Percentiles rank a stretch among this genome's conserved stretches.
These are phyloP conservation scores for Ophonus ardosiacus DNA, from an alignment of 2,888 invertebrate genomes.

Conservation along the genomic window DNA sequence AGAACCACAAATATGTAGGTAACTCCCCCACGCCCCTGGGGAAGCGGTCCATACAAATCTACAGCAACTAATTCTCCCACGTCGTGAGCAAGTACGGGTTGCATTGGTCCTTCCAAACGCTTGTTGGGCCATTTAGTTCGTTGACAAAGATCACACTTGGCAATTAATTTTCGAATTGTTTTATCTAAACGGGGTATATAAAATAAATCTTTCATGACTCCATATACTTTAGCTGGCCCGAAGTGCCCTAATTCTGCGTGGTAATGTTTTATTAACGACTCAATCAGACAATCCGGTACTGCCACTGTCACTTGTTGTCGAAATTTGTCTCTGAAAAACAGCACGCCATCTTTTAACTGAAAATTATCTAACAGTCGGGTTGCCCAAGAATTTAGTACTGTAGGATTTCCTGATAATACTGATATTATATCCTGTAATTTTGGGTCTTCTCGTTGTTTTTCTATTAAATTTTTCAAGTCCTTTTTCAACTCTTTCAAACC, in stretches of 20 bases:
- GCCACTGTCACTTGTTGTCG: conserved; percentile 2
- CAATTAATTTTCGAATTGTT: no score
- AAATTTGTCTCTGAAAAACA: no score
- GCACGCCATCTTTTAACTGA: background rate
- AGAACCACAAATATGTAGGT: no score
- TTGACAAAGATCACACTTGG: conserved; percentile 44
- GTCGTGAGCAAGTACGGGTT: background rate
- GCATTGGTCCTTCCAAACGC: background rate
- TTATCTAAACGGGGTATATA: conserved; percentile 41
- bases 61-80: conserved; percentile 54
- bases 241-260: conserved; percentile 46
- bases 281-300: background rate
- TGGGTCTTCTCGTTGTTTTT: conserved; percentile 1
- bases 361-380: background rate
- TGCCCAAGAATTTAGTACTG: background rate
- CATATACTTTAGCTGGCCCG: conserved; percentile 52
- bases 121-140: no score
- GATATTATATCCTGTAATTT: background rate
- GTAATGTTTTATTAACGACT: conserved; percentile 4
- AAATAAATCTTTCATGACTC: conserved; percentile 22
- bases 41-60: conserved; percentile 41
- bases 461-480: background rate
- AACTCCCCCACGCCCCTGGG: conserved; percentile 2
- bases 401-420: background rate
- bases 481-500: background rate